Base-by-base conservation (phyloP, 2,797 vertebrate species). In the Sebastes vulpes region DNA sequence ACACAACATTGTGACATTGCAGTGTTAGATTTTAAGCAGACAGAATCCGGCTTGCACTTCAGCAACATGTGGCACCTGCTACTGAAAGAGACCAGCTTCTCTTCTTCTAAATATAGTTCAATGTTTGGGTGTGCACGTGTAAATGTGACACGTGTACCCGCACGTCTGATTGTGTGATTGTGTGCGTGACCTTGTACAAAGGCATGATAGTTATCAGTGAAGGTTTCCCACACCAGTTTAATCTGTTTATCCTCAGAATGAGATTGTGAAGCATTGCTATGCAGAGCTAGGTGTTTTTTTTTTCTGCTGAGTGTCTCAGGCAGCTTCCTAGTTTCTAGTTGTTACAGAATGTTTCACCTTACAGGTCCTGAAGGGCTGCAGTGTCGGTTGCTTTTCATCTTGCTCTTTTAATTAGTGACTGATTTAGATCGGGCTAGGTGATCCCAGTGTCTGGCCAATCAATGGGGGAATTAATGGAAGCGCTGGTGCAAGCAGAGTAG, bases 351-450 rank as follows among this genome's bases (percentile, higher is more conserved):
- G 84, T 85, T 89, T 91, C 90, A 91, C 94, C 87, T 91, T 81
- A 83, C 75, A 74, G 87, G 83, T 92, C 88, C 89, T 90, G 83
- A 81, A 89, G 88, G 91, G 90, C 85, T 88, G 89, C 90, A 65
- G 84, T 82, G 91, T 91, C 74, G 86, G 89, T 81, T 85, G 88
- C 91, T 92, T 93, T 92, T 94, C 92, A 92, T 92, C 91, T 84
- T 82, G 85, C 84, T 90, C 91, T 92, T 93, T 94, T 93, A 94
- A 95, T 94, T 92, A 94, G 93, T 92, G 93, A 91, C 89, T 93
- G 92, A 94, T 95, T 94, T 93, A 94, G 92, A 94, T 94, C 89
- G 87, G 88, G 88, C 82, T 59, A 91, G 93, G 89, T 92, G 91
- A 94, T 93, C 91, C 92, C 83, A 86, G 82, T 85, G 91, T 93